A percentile compares a stretch with the other conserved stretches of the same genome.
Evolutionary conservation across 2,113 vertebrate genomes (phyloP).

Genomic region (Clarias magur): DNA sequence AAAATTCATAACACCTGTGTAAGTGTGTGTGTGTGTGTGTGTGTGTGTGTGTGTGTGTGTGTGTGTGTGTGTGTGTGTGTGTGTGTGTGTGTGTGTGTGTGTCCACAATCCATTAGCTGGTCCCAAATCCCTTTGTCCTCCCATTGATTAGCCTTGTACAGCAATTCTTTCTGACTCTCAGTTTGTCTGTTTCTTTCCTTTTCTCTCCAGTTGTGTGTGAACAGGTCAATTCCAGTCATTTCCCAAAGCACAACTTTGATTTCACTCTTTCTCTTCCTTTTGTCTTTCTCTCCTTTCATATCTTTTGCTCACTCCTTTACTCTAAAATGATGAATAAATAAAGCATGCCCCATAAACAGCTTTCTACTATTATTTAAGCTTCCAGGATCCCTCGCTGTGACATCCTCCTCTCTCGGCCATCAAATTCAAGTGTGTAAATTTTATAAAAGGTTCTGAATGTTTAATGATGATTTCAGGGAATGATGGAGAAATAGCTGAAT

Average conservation of each 20-base stretch:
- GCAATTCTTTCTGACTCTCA: conserved; percentile 84
- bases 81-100: conserved; percentile 71
- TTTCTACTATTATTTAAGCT: conserved; percentile 97
- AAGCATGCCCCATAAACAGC: conserved; percentile 98
- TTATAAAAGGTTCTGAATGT: conserved; percentile 99
- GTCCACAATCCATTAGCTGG: conserved; percentile 99
- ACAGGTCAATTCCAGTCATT: conserved; percentile 86
- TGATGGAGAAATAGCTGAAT: conserved; percentile 99
- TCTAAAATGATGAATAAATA: conserved; percentile 97
- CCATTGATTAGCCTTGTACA: conserved; percentile 97
- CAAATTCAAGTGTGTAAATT: conserved; percentile 99
- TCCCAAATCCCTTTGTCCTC: conserved; percentile 82
- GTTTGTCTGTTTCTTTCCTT: conserved; percentile 68
- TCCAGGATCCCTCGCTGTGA: conserved; percentile 80
- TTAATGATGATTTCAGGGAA: conserved; percentile 99
- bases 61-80: too few species aligned
- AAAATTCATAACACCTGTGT: conserved; percentile 93
- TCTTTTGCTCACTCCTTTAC: conserved; percentile 74
- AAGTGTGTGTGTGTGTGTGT: too few species aligned
- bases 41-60: too few species aligned
- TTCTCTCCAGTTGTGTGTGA: conserved; percentile 77
- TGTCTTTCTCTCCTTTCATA: conserved; percentile 29
- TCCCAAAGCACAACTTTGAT: conserved; percentile 86
- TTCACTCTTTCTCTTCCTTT: conserved; percentile 71
- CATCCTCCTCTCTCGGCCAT: conserved; percentile 86